Conservation (phyloP, 2,113 vertebrate genomes). For the Hippoglossus stenolepis region DNA sequence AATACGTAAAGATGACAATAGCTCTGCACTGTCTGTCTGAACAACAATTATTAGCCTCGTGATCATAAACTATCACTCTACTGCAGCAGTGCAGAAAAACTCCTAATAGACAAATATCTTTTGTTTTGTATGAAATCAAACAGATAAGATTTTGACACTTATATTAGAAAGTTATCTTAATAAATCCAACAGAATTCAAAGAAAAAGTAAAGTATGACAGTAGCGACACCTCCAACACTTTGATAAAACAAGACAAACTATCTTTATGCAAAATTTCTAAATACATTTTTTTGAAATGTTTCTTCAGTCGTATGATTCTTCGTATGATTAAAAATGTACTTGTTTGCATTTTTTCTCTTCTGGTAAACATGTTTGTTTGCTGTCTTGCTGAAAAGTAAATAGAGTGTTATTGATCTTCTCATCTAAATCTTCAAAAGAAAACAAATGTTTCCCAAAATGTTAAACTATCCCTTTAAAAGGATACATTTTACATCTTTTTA, state of each 20-base stretch:
- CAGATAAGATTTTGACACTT: too few relatives aligned
- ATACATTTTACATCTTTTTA: not conserved
- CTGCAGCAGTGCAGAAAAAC: too few relatives aligned
- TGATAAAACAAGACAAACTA: not conserved
- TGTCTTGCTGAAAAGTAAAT: too few relatives aligned
- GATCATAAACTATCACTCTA: too few relatives aligned
- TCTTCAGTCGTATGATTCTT: not conserved
- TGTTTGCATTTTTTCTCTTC: not conserved
- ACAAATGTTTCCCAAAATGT: not conserved
- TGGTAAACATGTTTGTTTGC: too few relatives aligned
- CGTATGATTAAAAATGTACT: not conserved
- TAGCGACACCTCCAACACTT: not conserved
- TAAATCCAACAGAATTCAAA: conserved; percentile 2
- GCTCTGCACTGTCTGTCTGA: too few relatives aligned
- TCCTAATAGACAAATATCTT: too few relatives aligned
- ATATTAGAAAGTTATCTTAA: not conserved
- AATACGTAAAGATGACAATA: too few relatives aligned
- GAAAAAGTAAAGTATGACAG: not conserved
- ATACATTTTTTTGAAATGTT: not conserved
- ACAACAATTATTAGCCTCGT: too few relatives aligned
- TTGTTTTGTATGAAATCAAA: not conserved
- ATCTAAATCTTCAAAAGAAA: too few relatives aligned
- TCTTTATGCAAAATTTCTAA: not conserved
- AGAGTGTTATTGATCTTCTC: too few relatives aligned
- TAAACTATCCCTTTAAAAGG: not conserved